Percentiles rank a stretch among this genome's conserved stretches.
phyloP scores from a whole-genome alignment of 2,888 invertebrate species.

The Cerastoderma edule region DNA sequence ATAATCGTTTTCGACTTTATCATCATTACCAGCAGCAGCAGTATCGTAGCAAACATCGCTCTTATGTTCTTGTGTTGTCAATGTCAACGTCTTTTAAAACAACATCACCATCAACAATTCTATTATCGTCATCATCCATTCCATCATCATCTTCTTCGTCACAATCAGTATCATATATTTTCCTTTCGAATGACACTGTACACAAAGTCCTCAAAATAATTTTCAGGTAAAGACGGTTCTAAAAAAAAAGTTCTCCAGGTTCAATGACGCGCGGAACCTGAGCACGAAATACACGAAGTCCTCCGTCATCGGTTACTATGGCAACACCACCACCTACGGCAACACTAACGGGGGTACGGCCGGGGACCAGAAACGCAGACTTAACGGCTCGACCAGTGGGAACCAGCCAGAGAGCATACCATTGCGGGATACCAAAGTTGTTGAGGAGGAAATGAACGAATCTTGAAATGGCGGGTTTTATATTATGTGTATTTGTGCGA shows the following conservation, averaged over 20 bases:
- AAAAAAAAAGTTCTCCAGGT: constrained; percentile 71
- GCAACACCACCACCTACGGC: constrained; percentile 30
- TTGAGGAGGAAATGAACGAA: constrained; percentile 17
- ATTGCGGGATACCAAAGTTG: constrained; percentile 25
- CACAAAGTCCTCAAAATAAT: too few relatives aligned
- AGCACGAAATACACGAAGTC: constrained; percentile 74
- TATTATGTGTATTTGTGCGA: neutral
- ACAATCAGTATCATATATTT: neutral
- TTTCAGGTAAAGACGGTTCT: constrained; percentile 72
- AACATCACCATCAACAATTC: neutral
- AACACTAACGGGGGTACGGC: too few relatives aligned
- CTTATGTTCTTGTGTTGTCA: neutral
- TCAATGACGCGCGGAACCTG: constrained; percentile 71
- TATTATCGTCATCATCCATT: neutral
- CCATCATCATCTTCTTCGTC: neutral
- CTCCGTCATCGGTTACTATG: constrained; percentile 58
- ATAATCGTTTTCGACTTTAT: too few relatives aligned
- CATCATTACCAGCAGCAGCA: neutral
- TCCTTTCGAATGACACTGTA: too few relatives aligned
- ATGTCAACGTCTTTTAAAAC: neutral
- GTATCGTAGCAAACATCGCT: neutral
- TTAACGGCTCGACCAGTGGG: neutral
- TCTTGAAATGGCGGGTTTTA: constrained; percentile 7
- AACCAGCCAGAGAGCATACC: constrained; percentile 35
- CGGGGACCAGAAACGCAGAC: constrained; percentile 22